Conservation (phyloP, 1,140 invertebrate species). For the Drosophila albomicans region DNA sequence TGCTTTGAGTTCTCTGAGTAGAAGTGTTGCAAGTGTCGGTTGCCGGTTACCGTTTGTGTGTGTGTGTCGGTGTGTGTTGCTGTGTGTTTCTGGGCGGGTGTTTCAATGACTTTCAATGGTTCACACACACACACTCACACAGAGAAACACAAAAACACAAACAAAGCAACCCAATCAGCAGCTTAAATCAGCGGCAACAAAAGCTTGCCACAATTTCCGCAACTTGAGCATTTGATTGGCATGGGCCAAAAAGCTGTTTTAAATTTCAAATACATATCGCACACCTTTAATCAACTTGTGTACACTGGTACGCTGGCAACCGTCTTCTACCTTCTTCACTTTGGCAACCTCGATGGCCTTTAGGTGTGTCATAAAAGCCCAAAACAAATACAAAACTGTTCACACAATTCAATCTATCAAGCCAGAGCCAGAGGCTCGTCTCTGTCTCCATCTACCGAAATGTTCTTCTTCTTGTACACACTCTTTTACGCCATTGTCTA, state of each 20-base stretch:
- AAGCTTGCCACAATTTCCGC: constrained; percentile 77
- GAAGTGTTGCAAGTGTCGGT: constrained; percentile 1
- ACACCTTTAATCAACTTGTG: constrained; percentile 71
- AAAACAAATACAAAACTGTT: constrained; percentile 73
- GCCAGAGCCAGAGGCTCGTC: not conserved
- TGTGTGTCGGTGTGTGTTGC: constrained; percentile 8
- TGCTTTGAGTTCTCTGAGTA: not conserved
- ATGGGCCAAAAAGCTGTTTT: constrained; percentile 50
- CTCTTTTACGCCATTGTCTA: constrained; percentile 65
- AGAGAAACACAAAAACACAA: constrained; percentile 11
- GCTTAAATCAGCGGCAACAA: constrained; percentile 63
- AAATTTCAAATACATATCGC: constrained; percentile 64
- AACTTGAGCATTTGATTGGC: constrained; percentile 65
- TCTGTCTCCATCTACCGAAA: not conserved
- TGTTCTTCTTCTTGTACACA: constrained; percentile 48
- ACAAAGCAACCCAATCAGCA: constrained; percentile 71
- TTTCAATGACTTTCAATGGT: constrained; percentile 43
- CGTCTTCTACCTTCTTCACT: not conserved
- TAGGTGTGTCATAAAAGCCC: constrained; percentile 73
- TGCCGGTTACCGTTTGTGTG: not conserved
- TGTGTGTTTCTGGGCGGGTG: not conserved
- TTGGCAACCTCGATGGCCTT: not conserved
- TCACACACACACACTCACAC: constrained; percentile 6
- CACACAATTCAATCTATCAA: constrained; percentile 73
- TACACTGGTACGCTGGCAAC: constrained; percentile 35